phyloP scores from a whole-genome alignment of 2,888 invertebrate species.

The Beris morrisii region DNA sequence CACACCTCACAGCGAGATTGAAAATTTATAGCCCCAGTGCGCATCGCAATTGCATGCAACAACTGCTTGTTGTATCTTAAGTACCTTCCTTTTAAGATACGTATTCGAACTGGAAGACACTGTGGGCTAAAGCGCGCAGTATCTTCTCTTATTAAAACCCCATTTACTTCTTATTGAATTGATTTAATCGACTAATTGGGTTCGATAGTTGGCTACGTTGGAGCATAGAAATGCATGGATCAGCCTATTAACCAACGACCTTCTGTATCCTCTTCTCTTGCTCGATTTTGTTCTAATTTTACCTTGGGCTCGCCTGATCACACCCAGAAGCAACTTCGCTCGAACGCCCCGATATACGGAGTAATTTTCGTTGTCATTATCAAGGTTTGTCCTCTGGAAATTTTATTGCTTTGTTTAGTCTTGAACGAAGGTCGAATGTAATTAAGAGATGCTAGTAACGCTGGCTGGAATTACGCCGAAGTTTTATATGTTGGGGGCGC shows the following conservation, averaged over 20 bases:
- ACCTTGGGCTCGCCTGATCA: constrained; percentile 18
- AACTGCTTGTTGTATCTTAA: background rate
- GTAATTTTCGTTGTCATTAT: constrained; percentile 24
- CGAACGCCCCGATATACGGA: no score
- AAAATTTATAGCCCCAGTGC: no score
- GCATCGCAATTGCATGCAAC: background rate
- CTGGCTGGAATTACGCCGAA: no score
- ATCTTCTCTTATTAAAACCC: constrained; percentile 26
- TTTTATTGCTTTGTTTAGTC: constrained; percentile 27
- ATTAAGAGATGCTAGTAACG: background rate
- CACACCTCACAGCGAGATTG: no score
- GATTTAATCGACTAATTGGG: constrained; percentile 25
- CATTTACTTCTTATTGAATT: constrained; percentile 27
- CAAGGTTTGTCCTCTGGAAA: constrained; percentile 24
- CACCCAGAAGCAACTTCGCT: constrained; percentile 12
- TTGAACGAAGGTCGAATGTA: constrained; percentile 11
- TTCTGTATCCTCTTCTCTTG: background rate
- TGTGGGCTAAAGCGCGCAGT: background rate
- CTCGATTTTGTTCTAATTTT: constrained; percentile 1
- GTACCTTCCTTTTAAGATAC: background rate
- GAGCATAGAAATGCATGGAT: constrained; percentile 17
- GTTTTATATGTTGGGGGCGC: no score
- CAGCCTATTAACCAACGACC: constrained; percentile 10
- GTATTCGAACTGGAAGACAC: background rate
- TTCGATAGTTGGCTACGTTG: constrained; percentile 15